Percentiles rank a stretch among this genome's conserved stretches.
Conservation (phyloP, 2,797 vertebrate species). For the Anisognathus igniventris region DNA sequence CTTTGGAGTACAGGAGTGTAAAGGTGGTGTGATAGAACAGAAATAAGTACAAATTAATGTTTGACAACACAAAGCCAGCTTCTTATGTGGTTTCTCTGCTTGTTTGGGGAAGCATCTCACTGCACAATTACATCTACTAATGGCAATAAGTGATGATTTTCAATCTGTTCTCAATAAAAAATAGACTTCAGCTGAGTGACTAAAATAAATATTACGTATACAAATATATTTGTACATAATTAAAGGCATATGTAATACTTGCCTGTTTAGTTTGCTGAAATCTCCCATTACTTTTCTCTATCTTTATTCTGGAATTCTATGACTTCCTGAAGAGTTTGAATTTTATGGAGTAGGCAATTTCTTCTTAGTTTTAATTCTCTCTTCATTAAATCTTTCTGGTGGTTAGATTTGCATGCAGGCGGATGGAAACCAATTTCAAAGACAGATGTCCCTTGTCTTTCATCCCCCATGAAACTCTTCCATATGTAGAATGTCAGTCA, state of each 20-base stretch:
- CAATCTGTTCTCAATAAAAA: background rate
- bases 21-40: background rate
- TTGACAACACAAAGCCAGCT: background rate
- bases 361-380: background rate
- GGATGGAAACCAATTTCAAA: background rate
- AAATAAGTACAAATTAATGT: background rate
- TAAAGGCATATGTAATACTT: background rate
- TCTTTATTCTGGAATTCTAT: background rate
- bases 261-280: background rate
- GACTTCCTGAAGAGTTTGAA: background rate
- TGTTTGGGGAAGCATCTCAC: background rate
- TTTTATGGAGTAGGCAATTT: background rate
- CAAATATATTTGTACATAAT: background rate
- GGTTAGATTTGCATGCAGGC: background rate
- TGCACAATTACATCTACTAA: background rate
- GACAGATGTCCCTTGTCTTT: constrained; percentile 3
- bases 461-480: background rate
- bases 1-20: background rate
- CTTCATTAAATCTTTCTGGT: background rate
- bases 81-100: background rate
- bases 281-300: background rate
- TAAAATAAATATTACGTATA: background rate
- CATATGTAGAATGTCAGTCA: background rate
- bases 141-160: background rate
- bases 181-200: background rate